phyloP scores from a whole-genome alignment of 35 echinoderm and acorn worm genomes.

The Apostichopus californicus region DNA sequence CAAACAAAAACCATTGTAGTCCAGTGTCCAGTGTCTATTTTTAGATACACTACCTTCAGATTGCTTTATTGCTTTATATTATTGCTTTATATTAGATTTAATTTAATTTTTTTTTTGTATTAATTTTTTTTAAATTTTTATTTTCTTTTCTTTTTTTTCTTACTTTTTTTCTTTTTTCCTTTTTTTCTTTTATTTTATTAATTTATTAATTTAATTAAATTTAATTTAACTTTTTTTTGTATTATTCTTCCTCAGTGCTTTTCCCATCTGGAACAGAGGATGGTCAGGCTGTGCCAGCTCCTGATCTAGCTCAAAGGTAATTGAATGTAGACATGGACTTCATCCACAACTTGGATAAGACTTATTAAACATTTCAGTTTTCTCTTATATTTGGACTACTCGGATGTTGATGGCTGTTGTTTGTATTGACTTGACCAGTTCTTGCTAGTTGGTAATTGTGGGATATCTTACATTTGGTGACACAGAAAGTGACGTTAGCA shows the following conservation, averaged over 20 bases:
- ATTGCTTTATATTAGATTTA: too few relatives aligned
- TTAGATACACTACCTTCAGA: too few relatives aligned
- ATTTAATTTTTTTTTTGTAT: neutral
- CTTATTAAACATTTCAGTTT: neutral
- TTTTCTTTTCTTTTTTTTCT: too few relatives aligned
- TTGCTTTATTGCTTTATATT: too few relatives aligned
- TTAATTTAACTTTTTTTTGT: neutral
- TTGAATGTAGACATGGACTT: neutral
- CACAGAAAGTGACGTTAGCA: too few relatives aligned
- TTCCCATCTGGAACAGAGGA: conserved; percentile 70
- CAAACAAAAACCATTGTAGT: too few relatives aligned
- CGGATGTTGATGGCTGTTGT: neutral
- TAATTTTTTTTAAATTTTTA: neutral
- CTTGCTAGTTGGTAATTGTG: neutral
- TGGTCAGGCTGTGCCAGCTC: conserved; percentile 52
- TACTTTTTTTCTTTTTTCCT: too few relatives aligned
- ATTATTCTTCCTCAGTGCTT: conserved; percentile 45
- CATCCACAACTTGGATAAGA: neutral
- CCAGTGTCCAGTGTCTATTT: too few relatives aligned
- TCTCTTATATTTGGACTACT: neutral
- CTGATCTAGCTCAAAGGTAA: conserved; percentile 45
- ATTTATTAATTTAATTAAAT: too few relatives aligned
- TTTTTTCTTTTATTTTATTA: too few relatives aligned
- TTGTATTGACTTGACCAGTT: neutral
- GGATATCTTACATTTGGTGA: too few relatives aligned